A percentile compares a stretch with the other conserved stretches of the same genome.
Evolutionary conservation across 2,888 invertebrate genomes (phyloP).

Genomic region (Drosophila picticornis): DNA sequence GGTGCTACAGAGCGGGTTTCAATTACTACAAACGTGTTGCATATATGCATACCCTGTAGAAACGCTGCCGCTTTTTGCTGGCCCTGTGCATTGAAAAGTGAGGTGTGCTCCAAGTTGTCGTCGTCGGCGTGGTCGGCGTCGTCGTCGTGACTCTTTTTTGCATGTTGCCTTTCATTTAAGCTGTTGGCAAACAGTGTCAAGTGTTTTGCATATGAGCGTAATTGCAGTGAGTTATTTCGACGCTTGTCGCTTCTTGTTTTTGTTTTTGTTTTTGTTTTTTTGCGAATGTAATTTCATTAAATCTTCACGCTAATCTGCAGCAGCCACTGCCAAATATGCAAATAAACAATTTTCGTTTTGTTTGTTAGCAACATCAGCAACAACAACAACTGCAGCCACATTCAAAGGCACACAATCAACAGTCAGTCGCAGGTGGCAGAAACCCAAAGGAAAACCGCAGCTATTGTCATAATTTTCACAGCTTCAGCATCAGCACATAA

Average conservation of each 20-base stretch:
- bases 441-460: conserved; percentile 41
- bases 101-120: neutral
- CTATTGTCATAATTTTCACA: conserved; percentile 53
- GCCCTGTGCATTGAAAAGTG: neutral
- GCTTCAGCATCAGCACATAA: conserved; percentile 48
- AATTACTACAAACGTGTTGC: conserved; percentile 25
- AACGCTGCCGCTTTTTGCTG: neutral
- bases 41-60: conserved; percentile 9
- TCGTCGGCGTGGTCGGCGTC: neutral
- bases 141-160: neutral
- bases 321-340: conserved; percentile 71
- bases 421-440: conserved; percentile 59
- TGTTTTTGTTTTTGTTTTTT: conserved; percentile 6
- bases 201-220: conserved; percentile 11
- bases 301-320: conserved; percentile 74
- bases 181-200: conserved; percentile 40
- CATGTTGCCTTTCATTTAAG: neutral
- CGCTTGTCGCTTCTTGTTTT: neutral
- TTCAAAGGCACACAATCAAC: conserved; percentile 58
- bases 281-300: conserved; percentile 69
- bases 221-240: conserved; percentile 34
- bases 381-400: conserved; percentile 7
- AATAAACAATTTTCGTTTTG: conserved; percentile 58
- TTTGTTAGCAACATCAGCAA: conserved; percentile 6
- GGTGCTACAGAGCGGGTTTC: conserved; percentile 16